Percentiles rank a stretch among this genome's conserved stretches.
These are phyloP conservation scores for Chrysopilus asiliformis DNA, from an alignment of 2,888 invertebrate species.

Conservation along the genomic window DNA sequence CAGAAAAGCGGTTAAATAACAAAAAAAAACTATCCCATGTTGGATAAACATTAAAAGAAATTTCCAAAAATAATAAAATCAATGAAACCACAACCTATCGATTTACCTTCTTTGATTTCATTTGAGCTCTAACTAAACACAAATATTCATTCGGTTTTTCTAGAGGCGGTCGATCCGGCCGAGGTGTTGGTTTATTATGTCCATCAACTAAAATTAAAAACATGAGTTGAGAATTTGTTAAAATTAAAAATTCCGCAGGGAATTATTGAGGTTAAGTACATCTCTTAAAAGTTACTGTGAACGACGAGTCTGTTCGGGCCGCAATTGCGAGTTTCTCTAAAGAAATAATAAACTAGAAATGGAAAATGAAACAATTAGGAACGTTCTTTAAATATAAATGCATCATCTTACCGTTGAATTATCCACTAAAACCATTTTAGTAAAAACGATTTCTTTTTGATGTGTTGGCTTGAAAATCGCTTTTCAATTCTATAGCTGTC, in stretches of 20 bases:
- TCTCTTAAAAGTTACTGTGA: slow-evolving; percentile 84
- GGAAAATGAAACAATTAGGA: too few species aligned
- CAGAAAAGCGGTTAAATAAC: too few species aligned
- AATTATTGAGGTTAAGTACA: slow-evolving; percentile 50
- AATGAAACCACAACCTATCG: neutral
- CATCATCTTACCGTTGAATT: slow-evolving; percentile 31
- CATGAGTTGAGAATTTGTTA: slow-evolving; percentile 5
- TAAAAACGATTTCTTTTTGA: too few species aligned
- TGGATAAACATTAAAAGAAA: too few species aligned
- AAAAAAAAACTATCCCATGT: too few species aligned
- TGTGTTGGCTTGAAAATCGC: too few species aligned
- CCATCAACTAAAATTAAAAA: slow-evolving; percentile 55
- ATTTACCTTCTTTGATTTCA: slow-evolving; percentile 40
- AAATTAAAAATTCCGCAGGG: slow-evolving; percentile 8
- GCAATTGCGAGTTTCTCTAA: slow-evolving; percentile 58
- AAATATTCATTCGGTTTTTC: slow-evolving; percentile 53
- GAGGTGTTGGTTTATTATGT: slow-evolving; percentile 57
- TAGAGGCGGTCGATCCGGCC: slow-evolving; percentile 48
- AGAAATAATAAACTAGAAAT: slow-evolving; percentile 30
- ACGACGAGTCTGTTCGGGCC: slow-evolving; percentile 63
- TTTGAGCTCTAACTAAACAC: slow-evolving; percentile 75
- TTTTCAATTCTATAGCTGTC: too few species aligned
- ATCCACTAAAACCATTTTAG: slow-evolving; percentile 34
- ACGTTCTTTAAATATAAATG: neutral
- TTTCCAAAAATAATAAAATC: too few species aligned